Conservation (phyloP, 2,888 invertebrate species). For the Magallana nippona region DNA sequence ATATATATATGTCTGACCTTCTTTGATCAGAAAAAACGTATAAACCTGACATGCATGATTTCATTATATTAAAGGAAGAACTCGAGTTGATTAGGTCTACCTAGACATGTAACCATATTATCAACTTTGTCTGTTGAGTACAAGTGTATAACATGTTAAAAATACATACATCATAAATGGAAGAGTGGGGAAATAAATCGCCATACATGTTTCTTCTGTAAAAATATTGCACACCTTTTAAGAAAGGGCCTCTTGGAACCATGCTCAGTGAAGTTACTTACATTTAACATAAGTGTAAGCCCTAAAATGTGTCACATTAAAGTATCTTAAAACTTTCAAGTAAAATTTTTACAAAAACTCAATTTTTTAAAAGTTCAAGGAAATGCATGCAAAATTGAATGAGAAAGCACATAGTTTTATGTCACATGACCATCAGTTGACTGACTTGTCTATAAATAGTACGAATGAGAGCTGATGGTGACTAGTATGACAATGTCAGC, state of each 20-base stretch:
- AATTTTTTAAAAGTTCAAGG: not conserved
- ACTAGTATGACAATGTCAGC: slow-evolving; percentile 25
- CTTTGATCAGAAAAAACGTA: not conserved
- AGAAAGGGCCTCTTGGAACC: not conserved
- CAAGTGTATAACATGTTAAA: not conserved
- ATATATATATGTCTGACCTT: not conserved
- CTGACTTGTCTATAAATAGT: not conserved
- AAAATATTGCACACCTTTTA: slow-evolving; percentile 16
- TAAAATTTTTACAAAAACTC: not conserved
- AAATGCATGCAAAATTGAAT: slow-evolving; percentile 9
- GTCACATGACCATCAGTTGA: slow-evolving; percentile 15
- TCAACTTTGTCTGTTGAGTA: not conserved
- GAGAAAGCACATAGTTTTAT: not conserved
- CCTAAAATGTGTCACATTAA: not conserved
- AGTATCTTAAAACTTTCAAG: not conserved
- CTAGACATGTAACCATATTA: too few species aligned
- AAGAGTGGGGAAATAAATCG: not conserved
- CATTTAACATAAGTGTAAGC: not conserved
- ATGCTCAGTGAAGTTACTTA: not conserved
- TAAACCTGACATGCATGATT: not conserved
- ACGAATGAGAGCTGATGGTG: not conserved
- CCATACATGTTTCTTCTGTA: not conserved
- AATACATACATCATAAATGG: not conserved
- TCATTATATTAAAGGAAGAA: slow-evolving; percentile 5
- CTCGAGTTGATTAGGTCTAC: not conserved